These are phyloP conservation scores for Capreolus pygargus DNA, from an alignment of 2,113 vertebrate genomes.

Conservation along the genomic window DNA sequence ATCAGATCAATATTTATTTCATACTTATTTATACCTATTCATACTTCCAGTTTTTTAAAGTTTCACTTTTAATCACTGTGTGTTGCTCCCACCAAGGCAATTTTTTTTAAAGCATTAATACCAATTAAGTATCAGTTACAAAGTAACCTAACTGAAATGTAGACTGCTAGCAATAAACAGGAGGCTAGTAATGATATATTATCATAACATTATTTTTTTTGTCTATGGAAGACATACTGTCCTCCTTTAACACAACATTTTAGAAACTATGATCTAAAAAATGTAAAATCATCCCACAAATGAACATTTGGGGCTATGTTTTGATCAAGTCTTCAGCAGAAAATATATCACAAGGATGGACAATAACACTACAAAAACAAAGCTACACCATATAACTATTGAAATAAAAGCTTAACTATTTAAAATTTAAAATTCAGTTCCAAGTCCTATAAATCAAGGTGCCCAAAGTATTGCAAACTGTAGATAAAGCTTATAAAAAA, in stretches of 20 bases:
- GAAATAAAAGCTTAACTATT: background rate
- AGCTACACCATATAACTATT: background rate
- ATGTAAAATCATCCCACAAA: background rate
- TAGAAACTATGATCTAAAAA: slow-evolving; percentile 3
- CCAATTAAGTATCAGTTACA: background rate
- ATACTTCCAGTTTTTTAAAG: background rate
- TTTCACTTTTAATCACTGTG: background rate
- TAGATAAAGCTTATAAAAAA: background rate
- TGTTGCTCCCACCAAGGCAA: background rate
- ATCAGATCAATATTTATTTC: background rate
- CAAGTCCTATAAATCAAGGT: background rate
- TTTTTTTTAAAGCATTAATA: background rate
- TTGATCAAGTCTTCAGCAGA: background rate
- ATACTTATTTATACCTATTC: background rate
- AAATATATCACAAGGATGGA: background rate
- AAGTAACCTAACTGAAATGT: slow-evolving; percentile 12
- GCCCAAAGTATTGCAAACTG: background rate
- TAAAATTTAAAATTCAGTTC: slow-evolving; percentile 8
- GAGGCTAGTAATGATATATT: background rate
- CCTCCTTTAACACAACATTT: background rate
- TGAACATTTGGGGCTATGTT: background rate
- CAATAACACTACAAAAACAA: background rate
- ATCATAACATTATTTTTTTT: background rate
- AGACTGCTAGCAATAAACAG: background rate
- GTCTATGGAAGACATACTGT: background rate